Evolutionary conservation across 1,140 invertebrate species (phyloP), one percentile per base, ranked within the genome.

Genomic region (Anastrepha ludens): DNA sequence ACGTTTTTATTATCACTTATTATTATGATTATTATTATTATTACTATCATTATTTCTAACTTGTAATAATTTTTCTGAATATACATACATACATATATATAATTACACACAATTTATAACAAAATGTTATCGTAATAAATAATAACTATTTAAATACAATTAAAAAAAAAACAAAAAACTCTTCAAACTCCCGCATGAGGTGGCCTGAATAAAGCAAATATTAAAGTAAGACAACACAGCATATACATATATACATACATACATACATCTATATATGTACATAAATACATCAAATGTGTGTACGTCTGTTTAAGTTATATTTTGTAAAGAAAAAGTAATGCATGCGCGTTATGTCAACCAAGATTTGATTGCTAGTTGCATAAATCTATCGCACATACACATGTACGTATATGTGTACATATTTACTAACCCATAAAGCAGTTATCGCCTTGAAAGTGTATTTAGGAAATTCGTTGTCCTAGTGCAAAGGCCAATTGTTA

Each of bases 61-160:
- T 29, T 81, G 74, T 81, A 81, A 50, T 50, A 74, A 55, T 50
- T 81, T 55, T 81, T 20, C 11, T 17, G 44, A 55, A 81, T 55
- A 81, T n/a, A 50, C 17, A 78, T 50, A 78, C 3, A 74, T 41
- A 44, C 11, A 41, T 39, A 70, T 47, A 41, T 41, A 67, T 67
- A 67, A 29, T 29, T 20, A 67, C 8, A 29, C 47, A 74, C 39
- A 17, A 74, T 55, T 47, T 20, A 55, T 9, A 55, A 81, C 7
- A 81, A 81, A 81, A 81, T 20, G 47, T 55, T 81, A 55, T 74
- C 41, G 60, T 47, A 44, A 74, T 47, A 81, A 55, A 81, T 81
- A 81, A 81, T 7, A 74, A 74, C 44, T 74, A 74, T 47, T 47
- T 67, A 41, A 67, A 64, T 9, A 41, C 65, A 62, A 62, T 62